Conservation (phyloP, 2,113 vertebrate species). For the Hydrochoerus hydrochaeris region DNA sequence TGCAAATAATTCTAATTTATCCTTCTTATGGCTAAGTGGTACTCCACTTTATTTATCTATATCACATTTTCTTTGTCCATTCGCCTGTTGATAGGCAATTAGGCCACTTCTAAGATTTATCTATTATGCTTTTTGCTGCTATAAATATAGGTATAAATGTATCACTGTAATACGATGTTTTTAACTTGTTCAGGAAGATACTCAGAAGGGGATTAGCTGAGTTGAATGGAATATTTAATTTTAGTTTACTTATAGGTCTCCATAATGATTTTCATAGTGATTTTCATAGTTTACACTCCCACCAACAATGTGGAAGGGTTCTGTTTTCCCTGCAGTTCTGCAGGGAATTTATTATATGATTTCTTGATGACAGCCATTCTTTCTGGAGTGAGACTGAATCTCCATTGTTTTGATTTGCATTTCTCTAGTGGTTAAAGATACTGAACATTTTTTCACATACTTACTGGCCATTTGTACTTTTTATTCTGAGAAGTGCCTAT, state of each 20-base stretch:
- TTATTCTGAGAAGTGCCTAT: not conserved
- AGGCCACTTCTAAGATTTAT: not conserved
- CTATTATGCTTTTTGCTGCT: not conserved
- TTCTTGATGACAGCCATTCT: not conserved
- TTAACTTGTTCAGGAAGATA: not conserved
- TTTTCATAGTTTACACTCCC: not conserved
- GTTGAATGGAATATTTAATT: not conserved
- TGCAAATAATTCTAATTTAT: not conserved
- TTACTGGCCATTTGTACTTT: not conserved
- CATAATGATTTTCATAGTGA: not conserved
- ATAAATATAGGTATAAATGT: not conserved
- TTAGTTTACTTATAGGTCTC: not conserved
- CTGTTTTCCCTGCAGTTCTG: not conserved
- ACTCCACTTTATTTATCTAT: not conserved
- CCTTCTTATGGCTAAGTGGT: not conserved
- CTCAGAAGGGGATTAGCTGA: not conserved
- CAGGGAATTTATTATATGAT: not conserved
- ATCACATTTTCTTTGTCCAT: not conserved
- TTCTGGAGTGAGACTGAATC: not conserved
- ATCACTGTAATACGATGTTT: not conserved
- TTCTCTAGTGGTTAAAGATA: not conserved
- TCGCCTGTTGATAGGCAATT: not conserved
- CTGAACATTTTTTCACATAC: not conserved
- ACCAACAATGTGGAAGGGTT: not conserved
- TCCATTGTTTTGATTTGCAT: not conserved